Evolutionary conservation across 1,140 invertebrate genomes (phyloP), one percentile per base, ranked within the genome.

Genomic region (Danaus melanippus): DNA sequence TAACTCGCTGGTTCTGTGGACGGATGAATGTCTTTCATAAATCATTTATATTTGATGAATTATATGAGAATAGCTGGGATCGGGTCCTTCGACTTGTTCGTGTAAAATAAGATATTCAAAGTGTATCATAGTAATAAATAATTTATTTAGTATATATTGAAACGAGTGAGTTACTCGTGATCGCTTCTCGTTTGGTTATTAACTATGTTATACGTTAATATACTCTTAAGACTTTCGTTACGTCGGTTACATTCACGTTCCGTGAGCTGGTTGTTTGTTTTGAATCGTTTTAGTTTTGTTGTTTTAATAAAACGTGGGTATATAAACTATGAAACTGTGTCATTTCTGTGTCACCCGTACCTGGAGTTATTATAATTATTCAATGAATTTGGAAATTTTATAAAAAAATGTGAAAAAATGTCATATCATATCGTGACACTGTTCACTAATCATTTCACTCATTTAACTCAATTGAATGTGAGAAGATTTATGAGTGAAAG

Each of bases 251-350:
- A n/a, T n/a, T n/a, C n/a, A n/a, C n/a, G 15, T 15, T 15, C 15
- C 6, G 21, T 8, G 21, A 32, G 21, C 21, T 32, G 2, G 0
- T n/a, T 40, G 10, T 42, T 44, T 58, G 52, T 49, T 57, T 56
- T 42, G 32, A 43, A 48, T 17, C 44, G 48, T 50, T 64, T 42
- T 63, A 55, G 54, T 57, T 45, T 41, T 66, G 60, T 63, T 75
- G 54, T 67, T 67, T 76, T 67, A 79, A 66, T 76, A 74, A 76
- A 79, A 73, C 76, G 76, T 79, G 76, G 76, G 76, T 79, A 76
- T 76, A 79, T 79, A 74, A 76, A 79, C 76, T 71, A 75, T 46
- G 62, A 12, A 40, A 1, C 47, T 60, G 61, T 79, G 74, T 77
- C 53, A 61, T 49, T 67, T 50, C 8, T 10, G 12, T 46, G 42